Percentiles rank a stretch among this genome's conserved stretches.
These are phyloP conservation scores for Axinella damicornis DNA, from an alignment of 37 sponge, comb jelly and placozoan genomes.

Conservation along the genomic window DNA sequence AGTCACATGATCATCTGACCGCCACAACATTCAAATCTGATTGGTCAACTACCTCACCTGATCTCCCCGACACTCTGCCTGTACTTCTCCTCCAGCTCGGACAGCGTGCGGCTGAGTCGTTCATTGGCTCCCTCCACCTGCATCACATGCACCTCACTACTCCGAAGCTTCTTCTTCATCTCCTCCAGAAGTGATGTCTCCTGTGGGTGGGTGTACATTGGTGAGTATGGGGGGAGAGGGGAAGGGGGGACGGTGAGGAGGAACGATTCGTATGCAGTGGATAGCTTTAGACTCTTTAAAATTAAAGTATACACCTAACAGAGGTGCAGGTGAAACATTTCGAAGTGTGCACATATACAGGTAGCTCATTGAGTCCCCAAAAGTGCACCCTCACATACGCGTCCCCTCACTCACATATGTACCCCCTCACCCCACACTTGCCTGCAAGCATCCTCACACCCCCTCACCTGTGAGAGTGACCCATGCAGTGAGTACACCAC, in stretches of 20 bases:
- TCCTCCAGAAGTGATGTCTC: slow-evolving; percentile 2
- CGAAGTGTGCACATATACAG: too few relatives aligned
- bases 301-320: too few relatives aligned
- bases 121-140: background rate
- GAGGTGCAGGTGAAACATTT: too few relatives aligned
- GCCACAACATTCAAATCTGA: too few relatives aligned
- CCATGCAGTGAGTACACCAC: slow-evolving; percentile 77
- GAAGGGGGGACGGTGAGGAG: background rate
- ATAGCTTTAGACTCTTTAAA: too few relatives aligned
- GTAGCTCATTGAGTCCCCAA: too few relatives aligned
- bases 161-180: background rate
- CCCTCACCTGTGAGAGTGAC: slow-evolving; percentile 69
- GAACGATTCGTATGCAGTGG: background rate
- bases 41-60: background rate
- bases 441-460: background rate
- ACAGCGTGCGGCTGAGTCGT: background rate
- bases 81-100: slow-evolving; percentile 5
- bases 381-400: too few relatives aligned
- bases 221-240: background rate
- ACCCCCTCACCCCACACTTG: too few relatives aligned
- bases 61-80: background rate
- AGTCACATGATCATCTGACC: too few relatives aligned
- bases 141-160: background rate
- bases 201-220: background rate
- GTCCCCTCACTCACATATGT: too few relatives aligned